These are phyloP conservation scores for Catotricha subobsoleta DNA, from an alignment of 2,888 invertebrate genomes.

Conservation along the genomic window DNA sequence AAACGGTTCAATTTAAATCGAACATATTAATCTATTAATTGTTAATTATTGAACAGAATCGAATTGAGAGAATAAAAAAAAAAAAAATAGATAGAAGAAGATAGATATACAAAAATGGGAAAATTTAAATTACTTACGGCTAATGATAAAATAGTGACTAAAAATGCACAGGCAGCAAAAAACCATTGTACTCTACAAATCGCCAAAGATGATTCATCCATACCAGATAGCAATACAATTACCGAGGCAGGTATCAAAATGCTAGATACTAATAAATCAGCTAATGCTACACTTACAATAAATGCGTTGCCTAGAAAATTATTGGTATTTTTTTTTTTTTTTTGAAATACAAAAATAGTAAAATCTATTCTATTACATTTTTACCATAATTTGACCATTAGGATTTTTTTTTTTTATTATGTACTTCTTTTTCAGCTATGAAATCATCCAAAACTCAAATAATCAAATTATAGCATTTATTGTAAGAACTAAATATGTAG, in stretches of 20 bases:
- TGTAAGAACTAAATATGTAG: no score
- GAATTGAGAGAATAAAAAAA: background rate
- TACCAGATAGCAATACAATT: slow-evolving; percentile 48
- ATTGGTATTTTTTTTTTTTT: slow-evolving; percentile 1
- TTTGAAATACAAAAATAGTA: background rate
- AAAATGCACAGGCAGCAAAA: slow-evolving; percentile 44
- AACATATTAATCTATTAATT: no score
- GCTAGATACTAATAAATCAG: slow-evolving; percentile 51
- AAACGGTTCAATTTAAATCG: no score
- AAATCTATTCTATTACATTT: background rate
- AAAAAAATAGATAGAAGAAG: background rate
- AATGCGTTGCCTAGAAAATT: slow-evolving; percentile 42
- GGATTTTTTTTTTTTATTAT: no score
- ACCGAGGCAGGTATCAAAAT: slow-evolving; percentile 50
- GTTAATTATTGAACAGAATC: background rate
- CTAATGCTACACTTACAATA: slow-evolving; percentile 49
- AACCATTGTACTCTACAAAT: slow-evolving; percentile 51
- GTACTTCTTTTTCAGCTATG: no score
- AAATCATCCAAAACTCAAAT: no score
- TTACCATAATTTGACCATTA: no score
- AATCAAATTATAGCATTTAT: no score
- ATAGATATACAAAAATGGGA: background rate
- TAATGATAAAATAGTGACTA: slow-evolving; percentile 43
- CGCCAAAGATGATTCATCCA: slow-evolving; percentile 35
- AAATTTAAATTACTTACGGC: slow-evolving; percentile 29